Conservation (phyloP, 2,797 vertebrate species). For the Rachycentron canadum region DNA sequence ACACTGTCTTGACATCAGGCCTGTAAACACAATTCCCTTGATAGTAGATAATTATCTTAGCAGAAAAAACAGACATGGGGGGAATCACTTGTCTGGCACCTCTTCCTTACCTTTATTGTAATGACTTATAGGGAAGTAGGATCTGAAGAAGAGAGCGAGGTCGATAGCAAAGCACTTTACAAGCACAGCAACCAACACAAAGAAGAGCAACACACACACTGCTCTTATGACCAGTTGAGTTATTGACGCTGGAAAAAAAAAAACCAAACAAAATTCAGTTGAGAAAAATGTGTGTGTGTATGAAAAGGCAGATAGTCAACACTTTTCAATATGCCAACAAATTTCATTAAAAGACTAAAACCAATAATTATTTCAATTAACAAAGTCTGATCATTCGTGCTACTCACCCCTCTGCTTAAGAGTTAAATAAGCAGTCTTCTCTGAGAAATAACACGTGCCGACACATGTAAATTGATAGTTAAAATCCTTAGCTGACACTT, state of each 20-base stretch:
- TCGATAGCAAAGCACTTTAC: conserved; percentile 80
- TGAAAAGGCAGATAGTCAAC: neutral
- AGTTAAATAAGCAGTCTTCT: conserved; percentile 8
- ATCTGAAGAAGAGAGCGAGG: conserved; percentile 78
- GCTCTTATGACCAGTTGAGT: conserved; percentile 41
- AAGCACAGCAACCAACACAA: conserved; percentile 45
- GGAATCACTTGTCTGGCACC: too few relatives aligned
- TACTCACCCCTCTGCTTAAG: conserved; percentile 66
- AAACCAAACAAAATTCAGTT: conserved; percentile 6
- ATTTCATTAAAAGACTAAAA: neutral
- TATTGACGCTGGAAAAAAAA: conserved; percentile 66
- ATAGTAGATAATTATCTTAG: too few relatives aligned
- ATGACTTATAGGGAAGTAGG: conserved; percentile 45
- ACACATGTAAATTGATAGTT: conserved; percentile 71
- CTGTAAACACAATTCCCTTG: too few relatives aligned
- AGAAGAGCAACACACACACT: conserved; percentile 61
- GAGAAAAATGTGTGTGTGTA: neutral
- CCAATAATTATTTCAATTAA: too few relatives aligned
- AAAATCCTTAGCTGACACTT: conserved; percentile 79
- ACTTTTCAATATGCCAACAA: neutral
- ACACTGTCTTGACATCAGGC: too few relatives aligned
- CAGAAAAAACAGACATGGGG: too few relatives aligned
- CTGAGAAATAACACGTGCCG: accelerated
- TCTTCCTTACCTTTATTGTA: conserved; percentile 77
- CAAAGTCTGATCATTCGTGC: neutral